A percentile compares a stretch with the other conserved stretches of the same genome.
These are phyloP conservation scores for Drosophila melanogaster DNA, from an alignment of 1,140 invertebrate species.

Conservation along the genomic window DNA sequence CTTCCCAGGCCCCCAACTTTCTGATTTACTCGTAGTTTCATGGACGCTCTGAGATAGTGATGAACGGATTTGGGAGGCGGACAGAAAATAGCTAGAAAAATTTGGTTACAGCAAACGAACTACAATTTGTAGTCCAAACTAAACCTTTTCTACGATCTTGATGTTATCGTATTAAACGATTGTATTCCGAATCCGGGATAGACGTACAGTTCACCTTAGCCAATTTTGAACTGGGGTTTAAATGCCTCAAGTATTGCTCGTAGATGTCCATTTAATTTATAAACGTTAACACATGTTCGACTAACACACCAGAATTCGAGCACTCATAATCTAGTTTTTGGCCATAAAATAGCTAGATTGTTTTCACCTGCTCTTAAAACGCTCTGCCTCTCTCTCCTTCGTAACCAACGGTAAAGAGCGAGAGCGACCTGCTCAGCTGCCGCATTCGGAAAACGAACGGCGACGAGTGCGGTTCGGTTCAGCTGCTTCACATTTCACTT, in stretches of 20 bases:
- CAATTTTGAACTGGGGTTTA: too few relatives aligned
- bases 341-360: neutral
- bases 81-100: neutral
- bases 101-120: too few relatives aligned
- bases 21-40: slow-evolving; percentile 5
- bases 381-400: slow-evolving; percentile 6
- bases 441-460: slow-evolving; percentile 52
- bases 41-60: slow-evolving; percentile 3
- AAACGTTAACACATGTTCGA: too few relatives aligned
- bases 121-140: too few relatives aligned
- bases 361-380: neutral
- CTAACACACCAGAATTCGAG: too few relatives aligned
- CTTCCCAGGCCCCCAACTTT: slow-evolving; percentile 15
- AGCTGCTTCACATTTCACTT: slow-evolving; percentile 17
- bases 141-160: too few relatives aligned
- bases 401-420: neutral
- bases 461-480: slow-evolving; percentile 48
- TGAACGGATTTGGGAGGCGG: neutral
- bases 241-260: too few relatives aligned
- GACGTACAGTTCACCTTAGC: too few relatives aligned
- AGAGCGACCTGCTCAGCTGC: neutral
- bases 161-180: too few relatives aligned
- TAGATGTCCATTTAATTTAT: too few relatives aligned
- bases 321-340: neutral
- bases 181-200: too few relatives aligned